Evolutionary conservation across 2,888 invertebrate species (phyloP), one percentile per base, ranked within the genome.

Genomic region (Scelioninae gen. 2): DNA sequence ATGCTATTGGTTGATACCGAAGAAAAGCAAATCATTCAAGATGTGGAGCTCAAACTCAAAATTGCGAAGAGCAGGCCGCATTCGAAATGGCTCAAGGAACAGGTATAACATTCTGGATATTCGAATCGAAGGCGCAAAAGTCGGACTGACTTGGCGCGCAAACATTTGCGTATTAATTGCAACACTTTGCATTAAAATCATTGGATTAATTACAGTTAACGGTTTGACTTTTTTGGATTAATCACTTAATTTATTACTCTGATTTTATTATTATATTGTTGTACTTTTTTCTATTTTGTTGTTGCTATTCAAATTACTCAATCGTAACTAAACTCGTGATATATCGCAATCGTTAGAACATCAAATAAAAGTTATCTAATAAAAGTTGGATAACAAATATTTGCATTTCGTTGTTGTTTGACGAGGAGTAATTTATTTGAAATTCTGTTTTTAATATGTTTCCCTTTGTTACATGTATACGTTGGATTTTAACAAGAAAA

Each of bases 1-100:
- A 97, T 99, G n/a, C n/a, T n/a, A n/a, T n/a, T n/a, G n/a, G 22
- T 99, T 53, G 99, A 99, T 87, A 98, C 98, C 0, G 89, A 92
- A 79, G 94, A 95, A 82, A 92, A 95, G 86, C 90, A 90, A 75
- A 93, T 99, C 77, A 97, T 97, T 78, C 93, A 95, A 82, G 98
- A 99, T 84, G 93, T 98, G 60, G 96, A 96, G 81, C 88, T 99
- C 58, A 99, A 99, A 88, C 85, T 92, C 79, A 86, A 93, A 46
- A 97, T 99, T 77, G 94, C 98, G 2, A 89, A 90, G 78, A 93
- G 94, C 76, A 90, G 98, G 60, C 97, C 98, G 2, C 96, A 97
- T 84, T 92, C 93, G 2, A 88, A 92, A 71, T 98, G 98, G 97
- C 90, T 99, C 19, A 90, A 91, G 83, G 93, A 96, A 87, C 93